Base-by-base conservation (phyloP, 2,888 invertebrate species). In the Tuta absoluta region DNA sequence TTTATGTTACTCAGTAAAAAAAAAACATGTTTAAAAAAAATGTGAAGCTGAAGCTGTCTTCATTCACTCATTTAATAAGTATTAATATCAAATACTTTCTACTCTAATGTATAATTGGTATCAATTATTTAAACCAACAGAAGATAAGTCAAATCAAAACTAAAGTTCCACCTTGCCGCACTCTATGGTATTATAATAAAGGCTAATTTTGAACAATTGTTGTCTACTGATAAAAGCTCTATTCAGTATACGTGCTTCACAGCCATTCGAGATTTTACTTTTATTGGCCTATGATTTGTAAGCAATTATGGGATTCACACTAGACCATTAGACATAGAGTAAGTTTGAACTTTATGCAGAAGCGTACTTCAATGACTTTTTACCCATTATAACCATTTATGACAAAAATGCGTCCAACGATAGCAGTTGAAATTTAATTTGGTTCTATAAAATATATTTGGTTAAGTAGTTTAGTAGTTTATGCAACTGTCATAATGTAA, bases 241-340 rank as follows among this genome's bases (percentile, higher is more conserved):
- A 41, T 41, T 41, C 37, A 49, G 2, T 17, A 17, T 53, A 67
- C 41, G 62, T 62, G 62, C 62, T 67, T 67, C 56, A 41, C 62
- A 53, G 24, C 41, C n/a, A 33, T 56, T 17, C 56, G 28, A 56
- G 56, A 56, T 56, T 62, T 67, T 65, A 66, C 68, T 69, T 68
- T 66, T 69, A 66, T 66, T 65, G 64, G 56, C 37, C 48, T 63
- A 33, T 63, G 65, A 68, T 68, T 56, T 56, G 56, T 28, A 23
- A 33, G 38, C 66, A 66, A 67, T 68, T 67, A 69, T 63, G 66
- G 60, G 63, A 37, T 66, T 68, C 67, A 65, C 65, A 59, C 69
- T 58, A 48, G 10, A 33, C 14, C 24, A 45, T 60, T 41, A 63
- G 59, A 12, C 62, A 62, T 38, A 65, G 65, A 65, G 14, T 65